Conservation (phyloP, 2,888 invertebrate genomes). For the Mythimna ferrago region DNA sequence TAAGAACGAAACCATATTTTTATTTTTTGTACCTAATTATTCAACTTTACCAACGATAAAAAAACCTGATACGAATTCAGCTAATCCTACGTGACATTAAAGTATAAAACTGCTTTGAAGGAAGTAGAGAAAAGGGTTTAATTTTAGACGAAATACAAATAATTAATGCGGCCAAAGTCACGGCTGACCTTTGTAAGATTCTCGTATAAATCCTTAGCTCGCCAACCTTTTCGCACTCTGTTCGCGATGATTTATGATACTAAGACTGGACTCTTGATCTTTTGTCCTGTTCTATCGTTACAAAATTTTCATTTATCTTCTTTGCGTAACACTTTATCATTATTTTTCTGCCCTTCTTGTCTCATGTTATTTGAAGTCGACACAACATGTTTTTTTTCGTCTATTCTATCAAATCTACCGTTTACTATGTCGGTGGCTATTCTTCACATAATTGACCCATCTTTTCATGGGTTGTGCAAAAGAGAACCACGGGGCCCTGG, state of each 20-base stretch:
- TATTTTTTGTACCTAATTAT: slow-evolving; percentile 4
- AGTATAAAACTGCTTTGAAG: background rate
- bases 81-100: background rate
- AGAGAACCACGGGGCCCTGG: too few species aligned
- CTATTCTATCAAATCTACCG: too few species aligned
- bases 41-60: background rate
- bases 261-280: slow-evolving; percentile 14
- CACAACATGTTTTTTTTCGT: too few species aligned
- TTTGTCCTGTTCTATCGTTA: slow-evolving; percentile 19
- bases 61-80: background rate
- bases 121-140: background rate
- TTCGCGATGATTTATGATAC: slow-evolving; percentile 44
- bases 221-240: slow-evolving; percentile 36
- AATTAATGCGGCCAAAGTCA: slow-evolving; percentile 1
- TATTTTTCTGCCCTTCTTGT: background rate
- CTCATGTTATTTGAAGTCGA: background rate
- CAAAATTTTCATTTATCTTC: background rate
- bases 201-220: slow-evolving; percentile 36
- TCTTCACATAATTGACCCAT: too few species aligned
- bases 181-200: slow-evolving; percentile 1
- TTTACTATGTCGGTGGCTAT: too few species aligned
- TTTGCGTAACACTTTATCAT: background rate
- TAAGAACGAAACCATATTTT: background rate
- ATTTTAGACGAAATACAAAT: background rate
- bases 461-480: too few species aligned